These are phyloP conservation scores for Marmota flaviventris DNA, from an alignment of 2,113 vertebrate species.

Conservation along the genomic window DNA sequence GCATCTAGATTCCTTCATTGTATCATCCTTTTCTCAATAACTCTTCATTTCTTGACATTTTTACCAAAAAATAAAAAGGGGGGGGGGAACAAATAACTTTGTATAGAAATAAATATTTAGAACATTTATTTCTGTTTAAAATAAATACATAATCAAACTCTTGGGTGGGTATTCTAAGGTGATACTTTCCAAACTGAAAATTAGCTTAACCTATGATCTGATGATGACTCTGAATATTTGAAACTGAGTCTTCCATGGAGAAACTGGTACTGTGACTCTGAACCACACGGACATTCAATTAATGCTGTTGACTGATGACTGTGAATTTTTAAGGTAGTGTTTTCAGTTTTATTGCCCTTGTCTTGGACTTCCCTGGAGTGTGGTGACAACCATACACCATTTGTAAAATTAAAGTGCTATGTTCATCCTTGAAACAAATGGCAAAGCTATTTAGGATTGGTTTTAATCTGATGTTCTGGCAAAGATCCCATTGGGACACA, in stretches of 20 bases:
- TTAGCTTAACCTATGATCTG: not conserved
- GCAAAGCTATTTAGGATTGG: slow-evolving; percentile 41
- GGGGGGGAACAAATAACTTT: not conserved
- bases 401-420: slow-evolving; percentile 67
- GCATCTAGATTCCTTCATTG: not conserved
- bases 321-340: not conserved
- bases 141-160: not conserved
- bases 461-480: slow-evolving; percentile 62
- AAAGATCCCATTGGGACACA: slow-evolving; percentile 14
- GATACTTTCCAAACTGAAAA: not conserved
- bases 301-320: not conserved
- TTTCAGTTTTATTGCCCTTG: not conserved
- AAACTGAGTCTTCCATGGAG: not conserved
- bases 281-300: not conserved
- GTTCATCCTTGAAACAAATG: slow-evolving; percentile 67
- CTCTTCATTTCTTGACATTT: not conserved
- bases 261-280: not conserved
- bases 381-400: not conserved
- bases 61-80: not conserved
- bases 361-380: not conserved
- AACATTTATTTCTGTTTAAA: not conserved
- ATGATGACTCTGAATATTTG: not conserved
- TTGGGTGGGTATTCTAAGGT: not conserved
- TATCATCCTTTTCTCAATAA: not conserved
- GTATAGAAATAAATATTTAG: not conserved